Percentiles rank a stretch among this genome's conserved stretches.
These are phyloP conservation scores for Cheirogaleus major DNA, from an alignment of 2,797 vertebrate species.

Conservation along the genomic window DNA sequence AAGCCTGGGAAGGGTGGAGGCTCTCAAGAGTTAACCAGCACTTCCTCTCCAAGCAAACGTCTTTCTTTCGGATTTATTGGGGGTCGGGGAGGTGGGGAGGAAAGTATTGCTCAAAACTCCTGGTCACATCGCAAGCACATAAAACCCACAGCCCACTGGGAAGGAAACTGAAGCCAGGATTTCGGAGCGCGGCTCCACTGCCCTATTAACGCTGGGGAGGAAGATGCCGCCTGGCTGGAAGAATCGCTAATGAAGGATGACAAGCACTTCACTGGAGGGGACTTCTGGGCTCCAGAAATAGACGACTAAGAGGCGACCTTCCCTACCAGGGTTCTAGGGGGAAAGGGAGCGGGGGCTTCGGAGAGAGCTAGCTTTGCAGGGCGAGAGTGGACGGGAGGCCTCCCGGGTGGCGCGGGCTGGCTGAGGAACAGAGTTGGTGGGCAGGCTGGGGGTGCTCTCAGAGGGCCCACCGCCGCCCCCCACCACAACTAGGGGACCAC, in stretches of 20 bases:
- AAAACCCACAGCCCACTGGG: neutral
- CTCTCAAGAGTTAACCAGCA: neutral
- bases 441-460: neutral
- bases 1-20: neutral
- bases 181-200: neutral
- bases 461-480: neutral
- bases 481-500: neutral
- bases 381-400: fast-evolving
- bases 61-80: slow-evolving; percentile 36
- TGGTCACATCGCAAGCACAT: neutral
- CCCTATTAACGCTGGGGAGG: neutral
- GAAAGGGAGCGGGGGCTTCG: neutral
- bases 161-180: neutral
- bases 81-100: neutral
- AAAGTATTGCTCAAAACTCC: neutral
- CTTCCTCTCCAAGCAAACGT: neutral
- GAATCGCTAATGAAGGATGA: neutral
- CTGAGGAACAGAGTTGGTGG: neutral
- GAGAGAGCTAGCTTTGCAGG: neutral
- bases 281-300: neutral
- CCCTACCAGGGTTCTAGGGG: neutral
- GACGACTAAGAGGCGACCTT: slow-evolving; percentile 5
- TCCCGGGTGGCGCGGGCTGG: fast-evolving
- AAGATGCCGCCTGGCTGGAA: neutral
- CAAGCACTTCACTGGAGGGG: neutral